Evolutionary conservation across 2,888 invertebrate genomes (phyloP), one percentile per base, ranked within the genome.

Genomic region (Timandra comae): DNA sequence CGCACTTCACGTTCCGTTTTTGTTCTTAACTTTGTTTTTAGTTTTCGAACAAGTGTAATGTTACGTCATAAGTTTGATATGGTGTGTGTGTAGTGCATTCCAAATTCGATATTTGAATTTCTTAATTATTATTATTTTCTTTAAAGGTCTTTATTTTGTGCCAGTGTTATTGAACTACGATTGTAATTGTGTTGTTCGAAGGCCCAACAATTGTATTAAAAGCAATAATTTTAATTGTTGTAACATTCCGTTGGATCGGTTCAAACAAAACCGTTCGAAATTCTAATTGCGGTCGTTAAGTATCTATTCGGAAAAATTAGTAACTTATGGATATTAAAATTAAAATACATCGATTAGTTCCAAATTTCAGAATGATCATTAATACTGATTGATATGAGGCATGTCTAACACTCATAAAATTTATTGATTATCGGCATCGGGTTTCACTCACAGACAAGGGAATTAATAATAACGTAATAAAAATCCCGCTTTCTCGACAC

Each of bases 321-420:
- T 58, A 67, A 71, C 66, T 70, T 73, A 75, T 73, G 67, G 68
- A 68, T 66, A 76, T 76, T 75, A 71, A 72, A 76, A 70, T 69
- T 70, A 62, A 69, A 74, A 71, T 66, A 62, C 54, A 63, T 63
- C 77, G 73, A 80, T 80, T 79, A 73, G 80, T 79, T 81, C 79
- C 75, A 69, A 77, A 80, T 81, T 76, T 70, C 58, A 49, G 63
- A 63, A 61, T 69, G 73, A 80, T 79, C 77, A 74, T 81, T 74
- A 80, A 69, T 64, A 69, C 71, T 72, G 77, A 80, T 78, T 74
- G 78, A 74, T 77, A 80, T 70, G 63, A 73, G 63, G 76, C 81
- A 74, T 81, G 71, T 60, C 80, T 79, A 72, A 80, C 65, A 53
- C 64, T 67, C 73, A 70, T 79, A 77, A 74, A 76, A 67, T 71